Evolutionary conservation across 2,797 vertebrate genomes (phyloP).

Genomic region (Alauda arvensis): DNA sequence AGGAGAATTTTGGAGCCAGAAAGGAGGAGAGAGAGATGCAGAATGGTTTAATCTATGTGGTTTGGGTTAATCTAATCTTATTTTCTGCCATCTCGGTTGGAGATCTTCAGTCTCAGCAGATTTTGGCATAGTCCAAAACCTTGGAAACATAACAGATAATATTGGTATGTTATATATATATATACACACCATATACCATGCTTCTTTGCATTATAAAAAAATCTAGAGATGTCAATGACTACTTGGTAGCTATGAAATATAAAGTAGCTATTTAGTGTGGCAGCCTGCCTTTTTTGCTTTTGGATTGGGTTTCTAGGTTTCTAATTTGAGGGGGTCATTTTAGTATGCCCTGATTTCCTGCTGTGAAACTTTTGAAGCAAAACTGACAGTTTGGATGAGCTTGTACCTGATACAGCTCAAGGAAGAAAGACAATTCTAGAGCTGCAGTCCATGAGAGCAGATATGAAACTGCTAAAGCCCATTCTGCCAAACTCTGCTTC

Average conservation of each 20-base stretch:
- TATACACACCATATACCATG: too few relatives aligned
- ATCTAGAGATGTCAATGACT: neutral
- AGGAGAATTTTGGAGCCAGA: neutral
- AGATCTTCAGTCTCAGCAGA: neutral
- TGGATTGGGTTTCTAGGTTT: neutral
- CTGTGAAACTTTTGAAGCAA: neutral
- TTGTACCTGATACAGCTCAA: neutral
- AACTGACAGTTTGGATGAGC: neutral
- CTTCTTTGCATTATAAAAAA: neutral
- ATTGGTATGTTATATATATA: neutral
- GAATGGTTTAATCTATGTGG: neutral
- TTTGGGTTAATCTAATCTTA: neutral
- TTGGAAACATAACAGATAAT: neutral
- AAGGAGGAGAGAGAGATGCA: neutral
- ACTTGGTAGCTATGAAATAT: neutral
- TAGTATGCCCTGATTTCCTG: neutral
- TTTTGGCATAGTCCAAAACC: neutral
- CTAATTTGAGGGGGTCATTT: neutral
- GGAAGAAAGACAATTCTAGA: neutral
- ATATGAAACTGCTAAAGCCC: neutral
- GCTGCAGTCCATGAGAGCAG: neutral
- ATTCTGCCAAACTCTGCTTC: neutral
- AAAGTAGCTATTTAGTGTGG: neutral
- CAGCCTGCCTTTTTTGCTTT: neutral
- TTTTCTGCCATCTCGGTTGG: neutral